Percentiles rank a stretch among this genome's conserved stretches.
Evolutionary conservation across 2,113 vertebrate species (phyloP).

Genomic region (Neopipo cinnamomea): DNA sequence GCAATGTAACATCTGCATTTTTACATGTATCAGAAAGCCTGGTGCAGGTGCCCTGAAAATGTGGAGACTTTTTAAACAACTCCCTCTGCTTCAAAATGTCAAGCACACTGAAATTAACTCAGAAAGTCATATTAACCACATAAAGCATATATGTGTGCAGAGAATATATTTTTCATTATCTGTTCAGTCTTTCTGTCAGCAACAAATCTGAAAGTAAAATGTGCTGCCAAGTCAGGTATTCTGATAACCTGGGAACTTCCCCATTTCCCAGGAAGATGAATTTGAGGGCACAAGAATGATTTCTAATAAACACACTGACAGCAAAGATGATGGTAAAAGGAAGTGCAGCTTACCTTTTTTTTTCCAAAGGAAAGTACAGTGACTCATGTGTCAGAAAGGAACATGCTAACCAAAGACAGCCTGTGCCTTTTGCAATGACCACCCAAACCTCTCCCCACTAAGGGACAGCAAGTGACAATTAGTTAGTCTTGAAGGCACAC

Average conservation of each 20-base stretch:
- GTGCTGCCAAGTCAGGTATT: slow-evolving; percentile 19
- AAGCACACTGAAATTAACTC: neutral
- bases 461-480: neutral
- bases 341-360: neutral
- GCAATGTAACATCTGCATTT: neutral
- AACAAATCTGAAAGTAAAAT: slow-evolving; percentile 23
- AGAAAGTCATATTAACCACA: neutral
- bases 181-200: slow-evolving; percentile 3
- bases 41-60: neutral
- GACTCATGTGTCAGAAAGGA: slow-evolving; percentile 36
- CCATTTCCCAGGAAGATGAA: slow-evolving; percentile 32
- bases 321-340: slow-evolving; percentile 16
- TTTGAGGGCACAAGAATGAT: neutral
- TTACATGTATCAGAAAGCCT: neutral
- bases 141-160: neutral
- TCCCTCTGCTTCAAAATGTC: neutral
- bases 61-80: neutral
- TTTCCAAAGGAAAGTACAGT: slow-evolving; percentile 41
- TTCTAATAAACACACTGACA: slow-evolving; percentile 35
- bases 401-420: neutral
- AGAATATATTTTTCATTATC: neutral
- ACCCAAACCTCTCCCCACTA: neutral
- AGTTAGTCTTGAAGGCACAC: neutral
- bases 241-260: slow-evolving; percentile 17
- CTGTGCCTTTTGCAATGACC: neutral